Base-by-base conservation (phyloP, 2,797 vertebrate species). In the Falco novaeseelandiae region DNA sequence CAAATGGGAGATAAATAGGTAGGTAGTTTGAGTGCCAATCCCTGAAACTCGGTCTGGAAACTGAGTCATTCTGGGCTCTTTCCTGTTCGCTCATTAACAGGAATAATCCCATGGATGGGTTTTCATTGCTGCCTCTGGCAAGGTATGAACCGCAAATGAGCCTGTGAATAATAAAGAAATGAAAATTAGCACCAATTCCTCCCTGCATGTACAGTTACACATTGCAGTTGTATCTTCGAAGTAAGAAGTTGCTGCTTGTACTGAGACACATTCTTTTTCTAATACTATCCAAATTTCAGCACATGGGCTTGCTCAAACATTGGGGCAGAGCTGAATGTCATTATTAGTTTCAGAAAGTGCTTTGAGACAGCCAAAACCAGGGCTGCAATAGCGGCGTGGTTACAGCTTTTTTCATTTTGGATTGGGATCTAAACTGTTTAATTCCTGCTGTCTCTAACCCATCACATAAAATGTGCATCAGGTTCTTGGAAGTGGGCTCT, bases 301-400 rank as follows among this genome's bases (percentile, higher is more conserved):
- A 3, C 16, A 3, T 10, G 38, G 34, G 16, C 14, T 58, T 49
- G 21, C 4, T 63, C 20, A 21, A 25, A 0, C 2, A 0, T 1
- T 48, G 32, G 10, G 29, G 23, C 38, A n/a, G 27, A 70, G 69
- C 54, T 34, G 27, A 78, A 32, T 21, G 14, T 92, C 18, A 0
- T 10, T 5, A 1, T 10, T 32, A 1, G 10, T 20, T 74, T 21
- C 27, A 46, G 40, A 29, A 78, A 54, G 29, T 25, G 36, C 42
- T 81, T 57, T 34, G 62, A 36, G 62, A 29, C 22, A 52, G 17
- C 34, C 67, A 25, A 54, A 73, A 14, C 34, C 42, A 30, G 52
- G n/a, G 42, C 6, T 36, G 23, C 7, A 11, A 0, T 40, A 49
- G 22, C 0, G 5, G 6, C 0, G 2, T 40, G 42, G 18, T n/a